phyloP scores from a whole-genome alignment of 1,140 invertebrate species.

The Trachymyrmex cornetzi region DNA sequence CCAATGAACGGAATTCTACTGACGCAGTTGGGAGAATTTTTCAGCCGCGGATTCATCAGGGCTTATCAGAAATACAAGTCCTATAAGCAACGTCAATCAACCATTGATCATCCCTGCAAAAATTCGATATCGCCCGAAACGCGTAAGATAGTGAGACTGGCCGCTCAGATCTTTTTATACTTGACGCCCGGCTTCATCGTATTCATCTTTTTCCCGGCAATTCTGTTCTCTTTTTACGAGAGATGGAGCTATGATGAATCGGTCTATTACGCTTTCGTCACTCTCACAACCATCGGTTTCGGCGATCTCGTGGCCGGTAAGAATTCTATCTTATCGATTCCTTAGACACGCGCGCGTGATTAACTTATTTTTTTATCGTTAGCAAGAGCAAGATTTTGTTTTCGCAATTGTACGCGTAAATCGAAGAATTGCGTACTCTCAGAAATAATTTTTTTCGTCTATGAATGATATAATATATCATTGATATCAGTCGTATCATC shows the following conservation, averaged over 20 bases:
- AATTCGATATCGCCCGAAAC: slow-evolving; percentile 86
- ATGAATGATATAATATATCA: neutral
- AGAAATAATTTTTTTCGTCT: neutral
- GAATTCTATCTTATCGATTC: slow-evolving; percentile 62
- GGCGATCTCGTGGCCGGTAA: slow-evolving; percentile 96
- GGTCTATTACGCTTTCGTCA: slow-evolving; percentile 97
- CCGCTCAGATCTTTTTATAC: slow-evolving; percentile 93
- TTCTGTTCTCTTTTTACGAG: slow-evolving; percentile 95
- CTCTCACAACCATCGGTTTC: slow-evolving; percentile 97
- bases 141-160: slow-evolving; percentile 89
- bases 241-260: slow-evolving; percentile 96
- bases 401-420: neutral
- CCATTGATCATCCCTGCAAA: slow-evolving; percentile 75
- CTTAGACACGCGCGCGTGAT: slow-evolving; percentile 5
- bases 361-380: slow-evolving; percentile 45
- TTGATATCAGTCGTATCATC: neutral
- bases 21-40: slow-evolving; percentile 93
- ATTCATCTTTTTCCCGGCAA: slow-evolving; percentile 97
- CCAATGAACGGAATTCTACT: slow-evolving; percentile 96
- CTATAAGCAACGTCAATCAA: slow-evolving; percentile 88
- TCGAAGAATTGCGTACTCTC: neutral
- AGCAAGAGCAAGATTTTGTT: slow-evolving; percentile 16
- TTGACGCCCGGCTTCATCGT: slow-evolving; percentile 94
- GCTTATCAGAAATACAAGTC: slow-evolving; percentile 93
- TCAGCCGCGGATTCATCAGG: slow-evolving; percentile 91